phyloP scores from a whole-genome alignment of 2,888 invertebrate genomes.

The Theodoxus fluviatilis region DNA sequence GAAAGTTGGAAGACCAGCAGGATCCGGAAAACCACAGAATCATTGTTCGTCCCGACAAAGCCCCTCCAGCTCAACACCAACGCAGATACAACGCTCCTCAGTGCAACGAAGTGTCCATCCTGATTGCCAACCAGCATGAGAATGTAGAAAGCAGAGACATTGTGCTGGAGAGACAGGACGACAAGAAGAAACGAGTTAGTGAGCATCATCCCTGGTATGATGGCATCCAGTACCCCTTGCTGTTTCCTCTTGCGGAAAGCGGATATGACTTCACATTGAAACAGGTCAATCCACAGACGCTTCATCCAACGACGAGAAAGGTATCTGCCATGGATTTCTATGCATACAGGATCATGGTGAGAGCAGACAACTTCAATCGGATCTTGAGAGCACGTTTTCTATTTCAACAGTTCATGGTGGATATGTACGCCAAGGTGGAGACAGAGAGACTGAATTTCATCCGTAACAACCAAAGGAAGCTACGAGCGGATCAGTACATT shows the following conservation, averaged over 20 bases:
- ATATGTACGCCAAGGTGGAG: conserved; percentile 34
- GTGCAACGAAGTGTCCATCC: no score
- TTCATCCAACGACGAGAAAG: conserved; percentile 39
- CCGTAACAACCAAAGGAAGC: conserved; percentile 19
- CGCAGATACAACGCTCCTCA: no score
- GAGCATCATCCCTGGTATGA: no score
- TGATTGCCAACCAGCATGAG: no score
- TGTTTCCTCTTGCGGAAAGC: conserved; percentile 28
- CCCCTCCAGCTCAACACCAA: no score
- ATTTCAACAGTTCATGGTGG: conserved; percentile 26
- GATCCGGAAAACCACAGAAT: no score
- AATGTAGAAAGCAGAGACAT: no score
- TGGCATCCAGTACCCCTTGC: conserved; percentile 27
- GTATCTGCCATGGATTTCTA: conserved; percentile 42
- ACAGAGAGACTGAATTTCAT: conserved; percentile 32
- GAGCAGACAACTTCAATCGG: conserved; percentile 16
- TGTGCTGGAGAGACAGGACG: no score
- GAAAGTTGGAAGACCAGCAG: no score
- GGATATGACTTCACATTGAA: conserved; percentile 29
- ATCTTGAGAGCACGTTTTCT: neutral
- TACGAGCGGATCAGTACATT: conserved; percentile 39
- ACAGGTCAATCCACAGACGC: conserved; percentile 7
- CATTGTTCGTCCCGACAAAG: no score
- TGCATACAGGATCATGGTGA: conserved; percentile 30
- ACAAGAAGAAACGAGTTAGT: no score